Evolutionary conservation across 2,888 invertebrate genomes (phyloP), one percentile per base, ranked within the genome.

Genomic region (Allygus modestus): DNA sequence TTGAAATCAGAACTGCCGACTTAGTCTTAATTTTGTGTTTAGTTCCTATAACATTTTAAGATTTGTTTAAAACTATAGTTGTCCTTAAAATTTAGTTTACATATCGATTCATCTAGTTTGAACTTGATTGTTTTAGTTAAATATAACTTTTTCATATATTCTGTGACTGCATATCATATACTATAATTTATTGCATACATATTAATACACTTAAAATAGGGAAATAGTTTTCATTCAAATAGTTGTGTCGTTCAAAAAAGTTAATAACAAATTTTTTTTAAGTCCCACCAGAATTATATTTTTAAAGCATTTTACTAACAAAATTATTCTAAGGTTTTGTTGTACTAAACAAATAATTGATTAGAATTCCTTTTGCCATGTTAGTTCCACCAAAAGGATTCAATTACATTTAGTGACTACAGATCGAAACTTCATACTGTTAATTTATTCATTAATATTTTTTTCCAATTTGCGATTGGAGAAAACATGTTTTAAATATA

Each of bases 11-110:
- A 46, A 46, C 75, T 77, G 75, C 51, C 75, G 46, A 15, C 12
- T 43, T 77, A 77, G 75, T 77, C 28, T 5, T 77, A 46, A 77
- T 46, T 77, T 77, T 77, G 46, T 77, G 46, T 77, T 77, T 77
- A 46, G 75, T 77, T 77, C 75, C 75, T 77, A 77, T 46, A 28
- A 71, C 28, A 17, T 31, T 61, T 61, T 23, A 69, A 20, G 37
- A 23, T 71, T 37, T 37, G 9, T 1, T 28, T 33, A 31, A 31
- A 31, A 41, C 33, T 71, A 37, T 23, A 41, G 4, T 71, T 20
- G 9, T 31, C 12, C 26, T 61, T 69, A 41, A 71, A 20, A 17
- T 23, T 20, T 33, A 71, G 0, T 71, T 37, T 9, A 69, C 2
- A 71, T 20, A 41, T 20, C n/a, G 23, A 41, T 15, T 20, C 23